Conservation (phyloP, 2,113 vertebrate species). For the Corydoras maculifer region DNA sequence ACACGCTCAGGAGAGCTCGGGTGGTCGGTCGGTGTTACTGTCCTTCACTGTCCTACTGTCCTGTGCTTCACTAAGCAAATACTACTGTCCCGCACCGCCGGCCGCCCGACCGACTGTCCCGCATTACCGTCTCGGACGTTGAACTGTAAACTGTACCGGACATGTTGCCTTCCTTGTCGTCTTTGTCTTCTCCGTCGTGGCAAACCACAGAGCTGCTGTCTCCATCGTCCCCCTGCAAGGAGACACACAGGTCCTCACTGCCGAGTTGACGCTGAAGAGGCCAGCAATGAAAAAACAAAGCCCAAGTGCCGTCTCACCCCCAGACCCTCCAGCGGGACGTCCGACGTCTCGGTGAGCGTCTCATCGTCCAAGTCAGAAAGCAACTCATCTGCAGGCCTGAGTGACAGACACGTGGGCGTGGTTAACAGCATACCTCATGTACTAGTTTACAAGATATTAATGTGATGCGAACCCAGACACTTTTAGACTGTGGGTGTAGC, state of each 20-base stretch:
- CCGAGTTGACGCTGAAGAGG: not conserved
- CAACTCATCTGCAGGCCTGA: slow-evolving; percentile 59
- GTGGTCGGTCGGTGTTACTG: no score
- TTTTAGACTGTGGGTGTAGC: no score
- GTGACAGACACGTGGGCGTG: not conserved
- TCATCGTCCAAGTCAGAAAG: slow-evolving; percentile 52
- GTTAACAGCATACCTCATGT: no score
- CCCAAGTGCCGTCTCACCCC: slow-evolving; percentile 49
- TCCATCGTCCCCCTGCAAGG: slow-evolving; percentile 45
- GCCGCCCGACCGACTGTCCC: no score
- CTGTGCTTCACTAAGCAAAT: no score
- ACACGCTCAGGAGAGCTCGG: slow-evolving; percentile 38
- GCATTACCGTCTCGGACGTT: not conserved
- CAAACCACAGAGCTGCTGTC: slow-evolving; percentile 28
- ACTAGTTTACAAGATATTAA: no score
- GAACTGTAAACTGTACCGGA: slow-evolving; percentile 51
- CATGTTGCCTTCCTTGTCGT: slow-evolving; percentile 49
- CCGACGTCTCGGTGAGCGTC: slow-evolving; percentile 47
- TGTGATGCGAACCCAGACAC: no score
- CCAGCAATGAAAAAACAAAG: not conserved
- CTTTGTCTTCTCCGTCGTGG: slow-evolving; percentile 45
- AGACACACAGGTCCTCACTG: not conserved
- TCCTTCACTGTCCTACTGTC: no score
- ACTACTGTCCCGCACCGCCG: no score
- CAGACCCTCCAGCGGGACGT: slow-evolving; percentile 44